Evolutionary conservation across 2,113 vertebrate genomes (phyloP).

Genomic region (Corythornis madagascariensis): DNA sequence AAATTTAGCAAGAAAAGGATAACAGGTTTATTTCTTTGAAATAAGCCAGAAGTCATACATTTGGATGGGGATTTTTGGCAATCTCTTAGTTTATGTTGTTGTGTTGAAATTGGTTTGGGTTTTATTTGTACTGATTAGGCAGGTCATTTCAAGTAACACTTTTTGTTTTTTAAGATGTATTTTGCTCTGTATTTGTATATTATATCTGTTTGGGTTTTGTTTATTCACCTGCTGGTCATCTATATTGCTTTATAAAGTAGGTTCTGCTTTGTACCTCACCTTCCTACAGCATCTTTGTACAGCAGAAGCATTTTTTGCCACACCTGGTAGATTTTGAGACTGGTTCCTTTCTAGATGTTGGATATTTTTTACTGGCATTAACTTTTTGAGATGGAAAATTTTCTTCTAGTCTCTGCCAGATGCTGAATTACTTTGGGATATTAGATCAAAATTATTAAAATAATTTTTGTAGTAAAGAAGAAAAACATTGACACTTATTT

Average conservation of each 20-base stretch:
- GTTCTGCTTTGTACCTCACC: not conserved
- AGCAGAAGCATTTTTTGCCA: not conserved
- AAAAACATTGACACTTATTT: rapidly evolving
- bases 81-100: not conserved
- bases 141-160: not conserved
- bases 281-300: not conserved
- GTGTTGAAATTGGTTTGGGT: not conserved
- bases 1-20: not conserved
- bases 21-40: not conserved
- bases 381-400: not conserved
- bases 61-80: not conserved
- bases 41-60: not conserved
- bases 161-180: not conserved
- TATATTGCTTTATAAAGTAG: not conserved
- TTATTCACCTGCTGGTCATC: not conserved
- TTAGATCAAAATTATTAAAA: not conserved
- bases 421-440: not conserved
- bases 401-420: not conserved
- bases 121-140: not conserved
- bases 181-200: not conserved
- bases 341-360: not conserved
- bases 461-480: not conserved
- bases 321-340: not conserved
- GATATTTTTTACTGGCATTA: not conserved
- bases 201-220: not conserved